Conservation (phyloP, 2,888 invertebrate genomes). For the Cremastinae sp. region DNA sequence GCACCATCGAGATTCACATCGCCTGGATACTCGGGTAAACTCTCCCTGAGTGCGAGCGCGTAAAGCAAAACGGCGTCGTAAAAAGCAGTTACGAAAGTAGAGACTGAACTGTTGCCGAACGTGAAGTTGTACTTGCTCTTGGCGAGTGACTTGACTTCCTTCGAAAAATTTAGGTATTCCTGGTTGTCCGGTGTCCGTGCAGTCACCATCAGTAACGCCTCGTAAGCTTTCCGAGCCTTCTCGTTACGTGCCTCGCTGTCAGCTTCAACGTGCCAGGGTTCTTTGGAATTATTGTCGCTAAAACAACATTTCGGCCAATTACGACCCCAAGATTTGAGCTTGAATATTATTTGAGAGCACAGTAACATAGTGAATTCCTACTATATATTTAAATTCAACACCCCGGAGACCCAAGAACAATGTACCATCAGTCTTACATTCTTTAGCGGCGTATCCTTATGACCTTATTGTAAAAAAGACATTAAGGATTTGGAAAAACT, state of each 20-base stretch:
- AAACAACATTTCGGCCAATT: background rate
- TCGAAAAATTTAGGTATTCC: slow-evolving; percentile 89
- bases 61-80: slow-evolving; percentile 98
- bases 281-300: slow-evolving; percentile 80
- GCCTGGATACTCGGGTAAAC: slow-evolving; percentile 81
- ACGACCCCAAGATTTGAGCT: too few relatives aligned
- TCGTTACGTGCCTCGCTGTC: slow-evolving; percentile 91
- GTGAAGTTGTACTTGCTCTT: slow-evolving; percentile 87
- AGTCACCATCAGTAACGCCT: slow-evolving; percentile 93
- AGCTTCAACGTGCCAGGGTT: slow-evolving; percentile 92
- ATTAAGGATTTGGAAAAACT: too few relatives aligned
- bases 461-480: too few relatives aligned
- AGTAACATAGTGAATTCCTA: too few relatives aligned
- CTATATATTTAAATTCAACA: too few relatives aligned
- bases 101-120: slow-evolving; percentile 89
- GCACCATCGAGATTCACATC: slow-evolving; percentile 87
- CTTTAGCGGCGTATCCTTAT: too few relatives aligned
- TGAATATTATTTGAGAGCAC: too few relatives aligned
- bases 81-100: slow-evolving; percentile 96
- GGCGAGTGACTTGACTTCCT: slow-evolving; percentile 86
- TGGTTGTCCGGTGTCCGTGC: slow-evolving; percentile 90
- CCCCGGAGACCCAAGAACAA: too few relatives aligned
- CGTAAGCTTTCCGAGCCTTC: slow-evolving; percentile 91
- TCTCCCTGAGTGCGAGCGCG: slow-evolving; percentile 94
- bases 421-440: too few relatives aligned